Evolutionary conservation across 2,888 invertebrate species (phyloP).

Genomic region (Hipparchia semele): DNA sequence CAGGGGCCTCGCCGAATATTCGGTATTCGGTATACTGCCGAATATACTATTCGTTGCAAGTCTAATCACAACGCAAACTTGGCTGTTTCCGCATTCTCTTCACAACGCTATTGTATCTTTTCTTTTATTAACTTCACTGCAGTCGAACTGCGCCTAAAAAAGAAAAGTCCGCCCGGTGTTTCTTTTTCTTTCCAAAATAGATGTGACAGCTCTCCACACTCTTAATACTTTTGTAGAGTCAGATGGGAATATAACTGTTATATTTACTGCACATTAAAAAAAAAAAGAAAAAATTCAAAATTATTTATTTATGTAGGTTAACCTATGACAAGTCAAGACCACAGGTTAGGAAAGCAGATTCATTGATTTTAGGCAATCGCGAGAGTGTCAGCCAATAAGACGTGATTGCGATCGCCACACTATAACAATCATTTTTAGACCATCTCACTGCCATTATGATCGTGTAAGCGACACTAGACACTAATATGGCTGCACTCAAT

Average conservation of each 20-base stretch:
- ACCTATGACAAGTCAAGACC: too few species aligned
- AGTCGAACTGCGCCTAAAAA: slow-evolving; percentile 8
- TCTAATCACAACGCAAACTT: neutral
- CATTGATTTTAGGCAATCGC: too few species aligned
- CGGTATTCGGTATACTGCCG: too few species aligned
- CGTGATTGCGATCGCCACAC: too few species aligned
- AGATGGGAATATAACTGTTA: neutral
- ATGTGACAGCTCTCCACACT: neutral
- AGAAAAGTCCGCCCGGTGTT: neutral
- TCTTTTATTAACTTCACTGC: slow-evolving; percentile 21
- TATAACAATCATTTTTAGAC: too few species aligned
- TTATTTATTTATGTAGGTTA: too few species aligned
- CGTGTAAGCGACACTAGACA: slow-evolving; percentile 15
- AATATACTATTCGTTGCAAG: too few species aligned
- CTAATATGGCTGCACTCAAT: slow-evolving; percentile 22
- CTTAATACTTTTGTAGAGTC: neutral
- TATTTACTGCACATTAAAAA: too few species aligned
- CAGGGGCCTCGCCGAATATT: too few species aligned
- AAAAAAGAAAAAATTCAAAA: too few species aligned
- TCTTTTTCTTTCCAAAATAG: neutral
- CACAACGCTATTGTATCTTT: slow-evolving; percentile 8
- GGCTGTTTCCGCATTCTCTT: slow-evolving; percentile 18
- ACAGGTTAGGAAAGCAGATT: too few species aligned
- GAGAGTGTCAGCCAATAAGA: too few species aligned
- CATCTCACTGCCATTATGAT: slow-evolving; percentile 1